These are phyloP conservation scores for Distichodus sexfasciatus DNA, from an alignment of 2,797 vertebrate species.

Conservation along the genomic window DNA sequence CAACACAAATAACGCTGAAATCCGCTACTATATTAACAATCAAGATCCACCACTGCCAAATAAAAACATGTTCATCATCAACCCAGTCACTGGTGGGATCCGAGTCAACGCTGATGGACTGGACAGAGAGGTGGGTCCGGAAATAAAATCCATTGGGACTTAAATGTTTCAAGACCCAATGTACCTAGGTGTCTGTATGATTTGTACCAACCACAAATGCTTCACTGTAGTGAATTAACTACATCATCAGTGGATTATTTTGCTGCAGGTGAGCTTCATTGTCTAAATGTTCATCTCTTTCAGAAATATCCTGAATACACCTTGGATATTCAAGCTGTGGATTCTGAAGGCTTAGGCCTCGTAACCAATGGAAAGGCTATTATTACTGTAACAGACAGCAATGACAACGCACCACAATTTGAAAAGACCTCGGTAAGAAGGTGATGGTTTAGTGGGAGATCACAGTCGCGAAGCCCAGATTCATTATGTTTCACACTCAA, in stretches of 20 bases:
- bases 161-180: too few relatives aligned
- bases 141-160: too few relatives aligned
- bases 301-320: slow-evolving; percentile 78
- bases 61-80: slow-evolving; percentile 72
- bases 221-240: too few relatives aligned
- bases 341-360: slow-evolving; percentile 69
- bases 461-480: too few relatives aligned
- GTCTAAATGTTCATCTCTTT: slow-evolving; percentile 17
- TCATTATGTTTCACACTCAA: too few relatives aligned
- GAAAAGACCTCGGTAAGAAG: slow-evolving; percentile 42
- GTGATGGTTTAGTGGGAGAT: too few relatives aligned
- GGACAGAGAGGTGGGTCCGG: slow-evolving; percentile 82
- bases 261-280: background rate
- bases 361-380: slow-evolving; percentile 59
- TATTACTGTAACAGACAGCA: slow-evolving; percentile 75
- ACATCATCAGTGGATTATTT: too few relatives aligned
- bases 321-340: slow-evolving; percentile 72
- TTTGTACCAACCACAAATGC: too few relatives aligned
- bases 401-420: slow-evolving; percentile 80
- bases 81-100: slow-evolving; percentile 70
- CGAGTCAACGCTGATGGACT: slow-evolving; percentile 67
- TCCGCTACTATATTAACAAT: slow-evolving; percentile 73
- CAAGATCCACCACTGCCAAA: slow-evolving; percentile 64
- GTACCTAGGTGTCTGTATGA: too few relatives aligned
- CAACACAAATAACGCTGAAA: slow-evolving; percentile 62